Conservation (phyloP, 2,888 invertebrate species). For the Lepeophtheirus nordmannii region DNA sequence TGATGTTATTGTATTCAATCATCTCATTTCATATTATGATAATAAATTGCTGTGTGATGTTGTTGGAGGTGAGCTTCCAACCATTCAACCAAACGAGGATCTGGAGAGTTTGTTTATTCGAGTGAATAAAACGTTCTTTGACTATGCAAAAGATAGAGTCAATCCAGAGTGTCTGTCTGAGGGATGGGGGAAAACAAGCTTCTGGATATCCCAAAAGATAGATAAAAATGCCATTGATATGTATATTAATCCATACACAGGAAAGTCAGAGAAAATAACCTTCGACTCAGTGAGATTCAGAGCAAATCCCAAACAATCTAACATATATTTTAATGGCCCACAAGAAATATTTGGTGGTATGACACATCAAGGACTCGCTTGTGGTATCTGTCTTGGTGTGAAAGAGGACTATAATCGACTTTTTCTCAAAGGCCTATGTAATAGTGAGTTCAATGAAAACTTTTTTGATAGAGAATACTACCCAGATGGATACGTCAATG, state of each 20-base stretch:
- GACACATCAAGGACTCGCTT: background rate
- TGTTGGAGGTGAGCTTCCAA: background rate
- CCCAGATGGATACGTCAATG: background rate
- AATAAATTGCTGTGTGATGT: background rate
- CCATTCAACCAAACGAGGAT: background rate
- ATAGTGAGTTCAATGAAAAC: background rate
- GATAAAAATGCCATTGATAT: background rate
- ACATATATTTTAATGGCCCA: background rate
- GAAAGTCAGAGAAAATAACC: background rate
- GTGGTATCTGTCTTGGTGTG: slow-evolving; percentile 6
- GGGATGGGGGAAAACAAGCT: background rate
- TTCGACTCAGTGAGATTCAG: background rate
- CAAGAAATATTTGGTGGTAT: background rate
- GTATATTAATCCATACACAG: background rate
- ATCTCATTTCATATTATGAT: background rate
- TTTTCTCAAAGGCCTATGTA: slow-evolving; percentile 8
- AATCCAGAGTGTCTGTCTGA: background rate
- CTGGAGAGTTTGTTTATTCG: background rate
- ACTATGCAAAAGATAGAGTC: background rate
- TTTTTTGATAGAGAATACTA: slow-evolving; percentile 11
- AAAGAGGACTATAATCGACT: background rate
- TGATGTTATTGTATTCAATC: background rate
- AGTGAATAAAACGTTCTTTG: background rate
- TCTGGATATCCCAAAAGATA: background rate
- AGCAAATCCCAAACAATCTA: background rate